Evolutionary conservation across 2,797 vertebrate species (phyloP).

Genomic region (Channa striata): DNA sequence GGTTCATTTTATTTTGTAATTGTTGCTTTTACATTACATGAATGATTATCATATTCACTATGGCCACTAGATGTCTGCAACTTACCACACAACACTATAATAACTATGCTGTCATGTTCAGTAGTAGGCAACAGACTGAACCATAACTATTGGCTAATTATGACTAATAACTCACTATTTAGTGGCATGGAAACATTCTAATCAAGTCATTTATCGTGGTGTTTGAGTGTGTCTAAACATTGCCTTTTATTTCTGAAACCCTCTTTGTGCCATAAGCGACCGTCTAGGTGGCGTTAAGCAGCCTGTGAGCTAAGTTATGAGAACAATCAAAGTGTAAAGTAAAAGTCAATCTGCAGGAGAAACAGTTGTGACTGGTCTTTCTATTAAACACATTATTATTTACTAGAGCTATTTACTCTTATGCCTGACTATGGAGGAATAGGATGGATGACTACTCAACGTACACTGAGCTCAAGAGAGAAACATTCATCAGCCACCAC

Average conservation of each 20-base stretch:
- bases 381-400: conserved; percentile 50
- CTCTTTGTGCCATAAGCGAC: not conserved
- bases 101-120: too few species aligned
- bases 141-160: too few species aligned
- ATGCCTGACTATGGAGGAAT: conserved; percentile 1
- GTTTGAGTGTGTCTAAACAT: not conserved
- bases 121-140: too few species aligned
- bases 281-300: conserved; percentile 35
- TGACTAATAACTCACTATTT: too few species aligned
- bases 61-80: too few species aligned
- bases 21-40: not conserved
- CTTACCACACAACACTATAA: too few species aligned
- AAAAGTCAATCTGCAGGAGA: conserved; percentile 45
- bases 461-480: not conserved
- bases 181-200: too few species aligned
- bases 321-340: conserved; percentile 39
- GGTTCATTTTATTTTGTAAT: conserved; percentile 1
- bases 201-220: too few species aligned
- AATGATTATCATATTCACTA: too few species aligned
- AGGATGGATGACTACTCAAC: conserved; percentile 15
- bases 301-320: conserved; percentile 43
- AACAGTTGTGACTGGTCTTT: conserved; percentile 43
- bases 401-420: conserved; percentile 29
- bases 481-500: not conserved
- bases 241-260: conserved; percentile 1